Conservation (phyloP, 2,888 invertebrate genomes). For the Tanaodytes sp. region DNA sequence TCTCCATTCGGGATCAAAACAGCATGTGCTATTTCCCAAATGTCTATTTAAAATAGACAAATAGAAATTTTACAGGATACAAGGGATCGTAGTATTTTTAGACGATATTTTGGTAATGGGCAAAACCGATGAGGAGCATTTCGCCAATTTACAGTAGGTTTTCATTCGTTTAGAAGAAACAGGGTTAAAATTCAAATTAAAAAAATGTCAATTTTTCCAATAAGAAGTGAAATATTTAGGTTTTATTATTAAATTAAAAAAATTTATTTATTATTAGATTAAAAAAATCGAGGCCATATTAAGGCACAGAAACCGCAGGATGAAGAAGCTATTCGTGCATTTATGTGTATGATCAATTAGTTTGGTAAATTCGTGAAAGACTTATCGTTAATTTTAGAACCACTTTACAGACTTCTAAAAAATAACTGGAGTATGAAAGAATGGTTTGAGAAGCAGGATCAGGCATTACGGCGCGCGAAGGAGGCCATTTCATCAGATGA, state of each 20-base stretch:
- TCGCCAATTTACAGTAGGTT: constrained; percentile 57
- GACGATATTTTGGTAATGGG: constrained; percentile 64
- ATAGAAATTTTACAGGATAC: constrained; percentile 58
- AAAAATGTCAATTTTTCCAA: no score
- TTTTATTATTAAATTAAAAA: no score
- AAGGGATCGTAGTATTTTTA: constrained; percentile 48
- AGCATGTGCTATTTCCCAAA: constrained; percentile 67
- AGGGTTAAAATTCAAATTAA: constrained; percentile 8
- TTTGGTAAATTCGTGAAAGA: constrained; percentile 30
- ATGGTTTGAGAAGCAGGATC: constrained; percentile 3
- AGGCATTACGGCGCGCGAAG: constrained; percentile 22
- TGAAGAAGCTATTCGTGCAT: no score
- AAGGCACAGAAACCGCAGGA: no score
- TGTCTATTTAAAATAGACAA: constrained; percentile 62
- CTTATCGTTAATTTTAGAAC: constrained; percentile 1
- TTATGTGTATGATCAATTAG: constrained; percentile 29
- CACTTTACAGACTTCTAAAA: background rate
- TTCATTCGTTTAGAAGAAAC: constrained; percentile 15
- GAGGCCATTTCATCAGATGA: constrained; percentile 6
- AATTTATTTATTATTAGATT: no score
- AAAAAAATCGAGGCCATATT: no score
- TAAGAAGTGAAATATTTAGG: no score
- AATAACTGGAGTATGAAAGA: constrained; percentile 34
- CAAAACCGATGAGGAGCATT: constrained; percentile 54
- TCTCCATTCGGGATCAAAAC: constrained; percentile 66